Evolutionary conservation across 2,888 invertebrate genomes (phyloP).

Genomic region (Slavum lentiscoides): DNA sequence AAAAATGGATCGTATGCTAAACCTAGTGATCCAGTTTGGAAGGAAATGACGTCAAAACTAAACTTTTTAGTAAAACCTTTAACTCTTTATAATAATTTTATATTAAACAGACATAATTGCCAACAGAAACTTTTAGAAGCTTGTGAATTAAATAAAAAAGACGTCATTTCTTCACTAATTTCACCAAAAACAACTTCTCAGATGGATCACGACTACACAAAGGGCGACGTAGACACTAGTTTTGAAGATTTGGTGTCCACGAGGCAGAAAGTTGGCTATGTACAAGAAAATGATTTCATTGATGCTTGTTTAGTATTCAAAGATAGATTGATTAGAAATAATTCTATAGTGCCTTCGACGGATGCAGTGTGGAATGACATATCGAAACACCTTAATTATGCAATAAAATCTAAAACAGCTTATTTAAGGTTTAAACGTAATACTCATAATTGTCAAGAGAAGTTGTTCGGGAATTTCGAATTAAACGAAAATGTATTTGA

Average conservation of each 20-base stretch:
- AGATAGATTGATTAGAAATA: constrained; percentile 29
- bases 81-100: constrained; percentile 41
- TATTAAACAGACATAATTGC: constrained; percentile 39
- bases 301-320: constrained; percentile 32
- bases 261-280: constrained; percentile 49
- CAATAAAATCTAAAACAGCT: constrained; percentile 47
- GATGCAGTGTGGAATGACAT: constrained; percentile 44
- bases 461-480: constrained; percentile 15
- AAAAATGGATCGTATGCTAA: constrained; percentile 39
- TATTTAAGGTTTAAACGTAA: constrained; percentile 47
- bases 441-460: constrained; percentile 39
- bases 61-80: constrained; percentile 38
- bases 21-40: constrained; percentile 47
- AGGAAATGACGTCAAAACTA: constrained; percentile 30
- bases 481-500: constrained; percentile 7
- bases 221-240: constrained; percentile 23
- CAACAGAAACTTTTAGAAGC: constrained; percentile 37
- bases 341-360: constrained; percentile 25
- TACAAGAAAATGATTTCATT: constrained; percentile 45
- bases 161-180: neutral
- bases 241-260: constrained; percentile 37
- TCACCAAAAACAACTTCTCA: constrained; percentile 40
- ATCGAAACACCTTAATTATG: constrained; percentile 45
- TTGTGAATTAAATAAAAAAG: constrained; percentile 22
- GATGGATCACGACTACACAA: constrained; percentile 44